Conservation (phyloP, 2,888 invertebrate genomes). For the Sericinus montela region DNA sequence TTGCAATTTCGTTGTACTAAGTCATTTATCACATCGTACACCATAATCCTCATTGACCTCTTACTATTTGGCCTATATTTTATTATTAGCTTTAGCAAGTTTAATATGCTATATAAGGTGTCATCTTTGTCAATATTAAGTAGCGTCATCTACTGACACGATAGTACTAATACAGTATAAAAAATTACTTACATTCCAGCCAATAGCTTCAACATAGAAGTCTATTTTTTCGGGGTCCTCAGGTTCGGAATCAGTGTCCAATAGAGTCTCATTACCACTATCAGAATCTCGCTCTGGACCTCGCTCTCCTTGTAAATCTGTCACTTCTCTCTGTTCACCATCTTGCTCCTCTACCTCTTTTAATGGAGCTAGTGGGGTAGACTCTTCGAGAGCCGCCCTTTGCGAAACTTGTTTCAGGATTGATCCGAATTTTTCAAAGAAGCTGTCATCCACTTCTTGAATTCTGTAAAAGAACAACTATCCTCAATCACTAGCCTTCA, state of each 20-base stretch:
- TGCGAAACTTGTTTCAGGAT: slow-evolving; percentile 82
- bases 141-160: too few relatives aligned
- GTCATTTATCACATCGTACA: too few relatives aligned
- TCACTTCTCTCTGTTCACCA: slow-evolving; percentile 55
- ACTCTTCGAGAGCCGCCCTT: slow-evolving; percentile 77
- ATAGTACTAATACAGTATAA: too few relatives aligned
- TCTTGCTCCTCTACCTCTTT: slow-evolving; percentile 65
- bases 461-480: slow-evolving; percentile 75
- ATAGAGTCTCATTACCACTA: slow-evolving; percentile 77
- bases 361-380: slow-evolving; percentile 76
- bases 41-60: too few relatives aligned
- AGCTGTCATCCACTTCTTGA: slow-evolving; percentile 90
- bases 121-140: too few relatives aligned
- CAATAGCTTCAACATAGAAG: slow-evolving; percentile 81
- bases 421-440: slow-evolving; percentile 90
- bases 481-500: not conserved
- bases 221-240: slow-evolving; percentile 82
- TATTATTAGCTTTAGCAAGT: too few relatives aligned
- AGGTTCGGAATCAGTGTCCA: slow-evolving; percentile 82
- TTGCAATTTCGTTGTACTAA: too few relatives aligned
- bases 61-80: too few relatives aligned
- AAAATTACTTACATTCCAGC: slow-evolving; percentile 85
- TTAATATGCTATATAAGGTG: too few relatives aligned
- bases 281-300: slow-evolving; percentile 63
- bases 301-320: slow-evolving; percentile 55